These are phyloP conservation scores for Zaprionus africanus DNA, from an alignment of 1,140 invertebrate species.

Conservation along the genomic window DNA sequence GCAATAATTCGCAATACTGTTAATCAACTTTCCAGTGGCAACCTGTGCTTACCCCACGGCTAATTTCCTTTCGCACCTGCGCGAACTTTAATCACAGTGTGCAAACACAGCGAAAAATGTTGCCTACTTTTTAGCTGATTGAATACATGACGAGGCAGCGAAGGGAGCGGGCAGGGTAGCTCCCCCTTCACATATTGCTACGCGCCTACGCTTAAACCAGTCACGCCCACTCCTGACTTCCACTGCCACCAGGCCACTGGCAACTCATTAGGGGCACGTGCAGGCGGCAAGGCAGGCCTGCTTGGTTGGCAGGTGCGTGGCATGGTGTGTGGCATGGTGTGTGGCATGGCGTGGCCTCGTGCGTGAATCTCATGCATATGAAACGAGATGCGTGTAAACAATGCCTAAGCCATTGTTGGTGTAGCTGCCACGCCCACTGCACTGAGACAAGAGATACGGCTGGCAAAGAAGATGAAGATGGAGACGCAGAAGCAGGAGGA, in stretches of 20 bases:
- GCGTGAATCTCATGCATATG: constrained; percentile 64
- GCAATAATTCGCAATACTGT: background rate
- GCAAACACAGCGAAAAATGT: constrained; percentile 9
- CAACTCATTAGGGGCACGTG: constrained; percentile 63
- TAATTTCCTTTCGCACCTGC: background rate
- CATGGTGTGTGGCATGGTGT: background rate
- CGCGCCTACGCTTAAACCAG: background rate
- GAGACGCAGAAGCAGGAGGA: no score
- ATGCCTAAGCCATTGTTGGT: constrained; percentile 48
- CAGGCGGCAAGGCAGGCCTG: constrained; percentile 16
- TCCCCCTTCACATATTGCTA: background rate
- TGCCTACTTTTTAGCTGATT: constrained; percentile 54
- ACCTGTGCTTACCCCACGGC: background rate
- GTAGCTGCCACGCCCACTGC: constrained; percentile 14
- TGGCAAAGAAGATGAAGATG: background rate
- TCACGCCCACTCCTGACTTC: no score
- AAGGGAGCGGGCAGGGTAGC: no score
- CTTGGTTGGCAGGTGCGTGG: constrained; percentile 22
- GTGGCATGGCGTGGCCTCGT: constrained; percentile 22
- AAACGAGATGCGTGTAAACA: constrained; percentile 66
- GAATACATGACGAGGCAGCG: constrained; percentile 3
- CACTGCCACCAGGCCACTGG: background rate
- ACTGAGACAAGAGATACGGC: background rate
- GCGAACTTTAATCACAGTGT: background rate
- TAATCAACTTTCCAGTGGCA: background rate